Evolutionary conservation across 2,113 vertebrate species (phyloP).

Genomic region (Ariopsis seemanni): DNA sequence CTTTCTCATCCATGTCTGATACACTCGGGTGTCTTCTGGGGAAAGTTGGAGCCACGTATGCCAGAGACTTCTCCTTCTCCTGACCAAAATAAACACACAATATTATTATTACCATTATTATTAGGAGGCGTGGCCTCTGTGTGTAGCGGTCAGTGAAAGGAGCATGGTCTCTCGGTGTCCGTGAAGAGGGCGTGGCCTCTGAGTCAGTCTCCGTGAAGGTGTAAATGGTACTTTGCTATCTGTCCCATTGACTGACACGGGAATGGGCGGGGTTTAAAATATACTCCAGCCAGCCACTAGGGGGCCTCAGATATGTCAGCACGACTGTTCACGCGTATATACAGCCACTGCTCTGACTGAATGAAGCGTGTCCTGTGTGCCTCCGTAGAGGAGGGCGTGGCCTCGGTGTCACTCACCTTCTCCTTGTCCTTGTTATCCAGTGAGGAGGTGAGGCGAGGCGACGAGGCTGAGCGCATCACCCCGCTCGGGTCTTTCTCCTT

Average conservation of each 20-base stretch:
- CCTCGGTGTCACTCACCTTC: slow-evolving; percentile 71
- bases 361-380: background rate
- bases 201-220: background rate
- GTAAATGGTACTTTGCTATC: background rate
- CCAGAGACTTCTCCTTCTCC: slow-evolving; percentile 95
- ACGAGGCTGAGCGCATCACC: slow-evolving; percentile 96
- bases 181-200: background rate
- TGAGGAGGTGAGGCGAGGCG: slow-evolving; percentile 92
- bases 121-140: background rate
- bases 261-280: background rate
- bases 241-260: background rate
- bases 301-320: background rate
- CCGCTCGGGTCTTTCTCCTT: slow-evolving; percentile 91
- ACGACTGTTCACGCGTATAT: no score
- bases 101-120: background rate
- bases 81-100: slow-evolving; percentile 57
- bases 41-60: slow-evolving; percentile 93
- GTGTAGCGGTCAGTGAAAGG: background rate
- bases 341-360: background rate
- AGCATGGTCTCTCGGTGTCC: no score
- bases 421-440: slow-evolving; percentile 98
- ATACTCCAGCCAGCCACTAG: background rate
- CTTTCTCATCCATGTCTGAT: slow-evolving; percentile 96
- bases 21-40: slow-evolving; percentile 91
- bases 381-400: background rate